Percentiles rank a stretch among this genome's conserved stretches.
These are phyloP conservation scores for Pyrocoelia pectoralis DNA, from an alignment of 2,888 invertebrate species.

Conservation along the genomic window DNA sequence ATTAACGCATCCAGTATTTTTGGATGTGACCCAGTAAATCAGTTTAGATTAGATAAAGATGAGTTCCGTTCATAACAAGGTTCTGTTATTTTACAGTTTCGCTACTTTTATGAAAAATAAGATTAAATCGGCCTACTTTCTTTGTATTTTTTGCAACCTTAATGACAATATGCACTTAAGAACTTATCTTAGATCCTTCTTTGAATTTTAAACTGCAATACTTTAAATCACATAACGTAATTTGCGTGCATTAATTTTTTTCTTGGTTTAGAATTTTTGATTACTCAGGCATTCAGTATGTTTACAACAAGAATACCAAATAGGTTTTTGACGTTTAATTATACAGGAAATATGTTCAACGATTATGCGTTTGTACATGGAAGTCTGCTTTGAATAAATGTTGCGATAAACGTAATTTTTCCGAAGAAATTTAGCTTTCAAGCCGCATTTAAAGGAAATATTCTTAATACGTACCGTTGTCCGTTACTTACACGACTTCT, in stretches of 20 bases:
- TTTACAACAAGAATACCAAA: slow-evolving; percentile 9
- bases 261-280: neutral
- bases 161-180: slow-evolving; percentile 29
- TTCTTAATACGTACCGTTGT: no score
- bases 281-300: neutral
- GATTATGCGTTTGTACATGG: slow-evolving; percentile 22
- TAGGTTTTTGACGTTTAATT: slow-evolving; percentile 24
- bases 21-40: slow-evolving; percentile 29
- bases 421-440: no score
- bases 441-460: neutral
- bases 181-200: no score
- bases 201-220: no score
- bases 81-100: neutral
- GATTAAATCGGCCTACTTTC: slow-evolving; percentile 10
- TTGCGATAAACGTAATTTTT: slow-evolving; percentile 12
- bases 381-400: slow-evolving; percentile 21
- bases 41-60: slow-evolving; percentile 30
- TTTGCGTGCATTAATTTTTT: no score
- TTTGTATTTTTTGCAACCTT: slow-evolving; percentile 17
- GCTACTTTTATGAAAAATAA: slow-evolving; percentile 2
- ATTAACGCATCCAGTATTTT: slow-evolving; percentile 33
- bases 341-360: slow-evolving; percentile 21
- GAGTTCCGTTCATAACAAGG: slow-evolving; percentile 4
- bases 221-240: no score
- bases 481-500: no score